These are phyloP conservation scores for Apocrypta bakeri DNA, from an alignment of 1,140 invertebrate species.

Conservation along the genomic window DNA sequence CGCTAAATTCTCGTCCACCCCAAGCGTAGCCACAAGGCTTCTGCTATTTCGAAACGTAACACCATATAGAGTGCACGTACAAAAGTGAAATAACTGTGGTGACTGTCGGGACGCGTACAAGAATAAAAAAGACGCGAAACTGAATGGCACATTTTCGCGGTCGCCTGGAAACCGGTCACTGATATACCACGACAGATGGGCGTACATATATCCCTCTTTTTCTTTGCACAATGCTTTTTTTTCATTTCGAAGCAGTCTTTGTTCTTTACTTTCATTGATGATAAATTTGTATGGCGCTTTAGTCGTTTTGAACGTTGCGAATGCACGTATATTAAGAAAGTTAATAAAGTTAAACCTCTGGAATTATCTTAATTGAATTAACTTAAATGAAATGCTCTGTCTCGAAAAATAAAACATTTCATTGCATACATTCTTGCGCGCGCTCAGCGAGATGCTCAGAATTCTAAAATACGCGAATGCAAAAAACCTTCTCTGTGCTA, in stretches of 20 bases:
- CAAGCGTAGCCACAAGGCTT: slow-evolving; percentile 4
- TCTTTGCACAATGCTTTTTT: not conserved
- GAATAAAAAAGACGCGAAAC: not conserved
- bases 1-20: not conserved
- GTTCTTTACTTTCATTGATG: not conserved
- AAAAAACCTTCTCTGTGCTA: not conserved
- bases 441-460: too few species aligned
- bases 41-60: slow-evolving; percentile 31
- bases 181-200: slow-evolving; percentile 22
- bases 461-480: not conserved
- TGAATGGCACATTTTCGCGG: slow-evolving; percentile 29
- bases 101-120: not conserved
- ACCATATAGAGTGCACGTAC: not conserved
- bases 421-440: not conserved
- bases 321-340: too few species aligned
- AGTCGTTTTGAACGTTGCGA: too few species aligned
- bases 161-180: slow-evolving; percentile 29
- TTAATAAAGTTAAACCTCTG: too few species aligned
- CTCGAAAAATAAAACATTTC: not conserved
- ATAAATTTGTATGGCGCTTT: not conserved
- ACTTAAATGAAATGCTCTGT: too few species aligned
- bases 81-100: not conserved
- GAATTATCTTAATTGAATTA: too few species aligned
- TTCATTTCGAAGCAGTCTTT: not conserved
- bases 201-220: not conserved